Percentiles rank a stretch among this genome's conserved stretches.
These are phyloP conservation scores for Hystrix cristata DNA, from an alignment of 2,113 vertebrate species.

Conservation along the genomic window DNA sequence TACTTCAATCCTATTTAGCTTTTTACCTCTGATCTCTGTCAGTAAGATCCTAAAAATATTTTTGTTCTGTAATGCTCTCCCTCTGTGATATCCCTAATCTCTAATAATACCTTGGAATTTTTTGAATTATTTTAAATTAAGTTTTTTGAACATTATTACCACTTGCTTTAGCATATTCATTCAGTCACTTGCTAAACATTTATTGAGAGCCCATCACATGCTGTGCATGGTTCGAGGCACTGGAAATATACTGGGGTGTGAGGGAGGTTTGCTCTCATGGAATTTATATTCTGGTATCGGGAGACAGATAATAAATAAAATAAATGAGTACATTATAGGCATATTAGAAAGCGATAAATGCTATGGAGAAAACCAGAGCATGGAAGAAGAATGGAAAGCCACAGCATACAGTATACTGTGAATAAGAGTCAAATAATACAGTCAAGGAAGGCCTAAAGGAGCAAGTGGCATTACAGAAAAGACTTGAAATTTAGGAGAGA, in stretches of 20 bases:
- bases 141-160: background rate
- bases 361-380: background rate
- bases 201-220: background rate
- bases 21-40: background rate
- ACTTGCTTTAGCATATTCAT: background rate
- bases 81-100: background rate
- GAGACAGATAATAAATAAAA: background rate
- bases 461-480: background rate
- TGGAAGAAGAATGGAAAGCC: background rate
- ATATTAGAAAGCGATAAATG: background rate
- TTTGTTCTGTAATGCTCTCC: background rate
- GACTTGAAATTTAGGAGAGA: background rate
- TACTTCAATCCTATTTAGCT: background rate
- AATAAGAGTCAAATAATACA: background rate
- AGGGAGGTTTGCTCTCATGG: background rate
- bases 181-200: background rate
- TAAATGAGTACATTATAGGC: background rate
- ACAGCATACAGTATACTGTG: background rate
- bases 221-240: background rate
- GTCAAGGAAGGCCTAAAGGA: background rate
- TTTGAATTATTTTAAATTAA: background rate
- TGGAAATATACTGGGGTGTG: background rate
- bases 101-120: background rate
- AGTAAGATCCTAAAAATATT: background rate
- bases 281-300: background rate